Conservation (phyloP, 1,140 invertebrate species). For the Notospermus geniculatus region DNA sequence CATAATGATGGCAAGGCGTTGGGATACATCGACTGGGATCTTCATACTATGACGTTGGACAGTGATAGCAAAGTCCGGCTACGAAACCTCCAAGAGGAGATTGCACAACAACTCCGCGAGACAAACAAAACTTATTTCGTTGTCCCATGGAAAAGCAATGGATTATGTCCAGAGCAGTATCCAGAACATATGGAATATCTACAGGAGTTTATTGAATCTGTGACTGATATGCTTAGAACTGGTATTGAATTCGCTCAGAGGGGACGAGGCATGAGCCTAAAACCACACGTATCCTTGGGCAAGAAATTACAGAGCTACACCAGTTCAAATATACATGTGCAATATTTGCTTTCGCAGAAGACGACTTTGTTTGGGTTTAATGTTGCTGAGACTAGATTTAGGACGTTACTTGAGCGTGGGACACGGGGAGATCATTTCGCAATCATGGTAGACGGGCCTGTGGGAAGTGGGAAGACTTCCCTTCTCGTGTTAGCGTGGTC, state of each 20-base stretch:
- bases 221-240: not conserved
- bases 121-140: too few species aligned
- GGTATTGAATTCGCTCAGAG: not conserved
- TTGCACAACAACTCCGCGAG: too few species aligned
- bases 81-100: too few species aligned
- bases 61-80: too few species aligned
- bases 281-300: not conserved
- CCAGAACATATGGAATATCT: too few species aligned
- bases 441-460: slow-evolving; percentile 28
- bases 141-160: too few species aligned
- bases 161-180: too few species aligned
- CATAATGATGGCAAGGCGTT: too few species aligned
- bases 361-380: not conserved
- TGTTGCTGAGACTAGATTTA: not conserved
- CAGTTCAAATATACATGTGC: too few species aligned
- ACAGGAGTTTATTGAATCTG: not conserved
- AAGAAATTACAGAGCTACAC: not conserved
- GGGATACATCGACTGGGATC: too few species aligned
- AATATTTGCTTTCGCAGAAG: not conserved
- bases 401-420: slow-evolving; percentile 19
- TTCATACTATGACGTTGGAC: too few species aligned
- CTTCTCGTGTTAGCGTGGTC: slow-evolving; percentile 17
- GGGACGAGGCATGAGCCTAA: not conserved
- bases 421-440: slow-evolving; percentile 26
- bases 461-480: slow-evolving; percentile 28